These are phyloP conservation scores for Pteronotus mesoamericanus DNA, from an alignment of 2,797 vertebrate genomes.

Conservation along the genomic window DNA sequence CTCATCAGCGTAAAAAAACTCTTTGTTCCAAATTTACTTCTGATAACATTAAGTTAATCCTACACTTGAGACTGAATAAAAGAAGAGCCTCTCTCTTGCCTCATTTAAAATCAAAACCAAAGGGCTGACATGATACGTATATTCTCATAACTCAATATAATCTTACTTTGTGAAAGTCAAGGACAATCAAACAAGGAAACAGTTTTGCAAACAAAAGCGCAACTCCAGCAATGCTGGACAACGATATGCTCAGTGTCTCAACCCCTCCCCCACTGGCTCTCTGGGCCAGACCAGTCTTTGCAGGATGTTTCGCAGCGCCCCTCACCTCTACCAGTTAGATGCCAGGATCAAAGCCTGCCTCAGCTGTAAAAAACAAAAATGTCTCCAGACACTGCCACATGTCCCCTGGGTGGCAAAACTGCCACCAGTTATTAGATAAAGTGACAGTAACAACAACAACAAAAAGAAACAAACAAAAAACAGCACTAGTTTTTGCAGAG, in stretches of 20 bases:
- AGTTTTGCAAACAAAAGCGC: background rate
- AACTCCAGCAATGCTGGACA: background rate
- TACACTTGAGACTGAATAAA: constrained; percentile 33
- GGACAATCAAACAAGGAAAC: constrained; percentile 36
- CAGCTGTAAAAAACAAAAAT: background rate
- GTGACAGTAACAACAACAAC: background rate
- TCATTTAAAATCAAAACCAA: constrained; percentile 51
- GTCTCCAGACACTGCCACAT: background rate
- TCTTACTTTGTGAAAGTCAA: constrained; percentile 33
- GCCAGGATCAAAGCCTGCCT: background rate
- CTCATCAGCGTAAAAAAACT: constrained; percentile 14
- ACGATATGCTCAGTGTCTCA: background rate
- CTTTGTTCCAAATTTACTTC: constrained; percentile 40
- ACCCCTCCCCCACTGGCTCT: background rate
- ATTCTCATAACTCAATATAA: constrained; percentile 20
- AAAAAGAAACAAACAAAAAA: background rate
- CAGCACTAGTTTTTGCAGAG: background rate
- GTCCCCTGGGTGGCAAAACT: background rate
- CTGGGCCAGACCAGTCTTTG: background rate
- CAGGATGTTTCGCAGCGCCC: background rate
- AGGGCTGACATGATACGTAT: background rate
- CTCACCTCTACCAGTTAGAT: background rate
- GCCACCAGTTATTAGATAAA: background rate
- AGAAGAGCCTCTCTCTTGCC: constrained; percentile 14
- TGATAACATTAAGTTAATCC: constrained; percentile 11